Percentiles rank a stretch among this genome's conserved stretches.
phyloP scores from a whole-genome alignment of 2,888 invertebrate species.

The Cepaea hortensis region DNA sequence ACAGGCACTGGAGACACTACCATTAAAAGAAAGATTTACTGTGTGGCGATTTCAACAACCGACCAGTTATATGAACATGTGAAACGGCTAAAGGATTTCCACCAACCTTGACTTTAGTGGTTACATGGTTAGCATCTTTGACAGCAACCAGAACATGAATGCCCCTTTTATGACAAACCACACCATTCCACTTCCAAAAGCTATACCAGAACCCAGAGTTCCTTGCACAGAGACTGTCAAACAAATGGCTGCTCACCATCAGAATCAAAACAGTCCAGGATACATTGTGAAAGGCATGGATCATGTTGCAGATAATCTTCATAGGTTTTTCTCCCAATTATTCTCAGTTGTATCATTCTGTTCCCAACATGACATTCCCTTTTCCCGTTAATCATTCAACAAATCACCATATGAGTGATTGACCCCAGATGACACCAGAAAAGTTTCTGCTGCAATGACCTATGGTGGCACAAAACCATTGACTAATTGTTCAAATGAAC shows the following conservation, averaged over 20 bases:
- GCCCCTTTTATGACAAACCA: conserved; percentile 20
- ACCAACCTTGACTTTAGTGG: conserved; percentile 40
- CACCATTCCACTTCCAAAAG: conserved; percentile 47
- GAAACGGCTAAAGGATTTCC: conserved; percentile 53
- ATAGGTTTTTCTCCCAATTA: conserved; percentile 51
- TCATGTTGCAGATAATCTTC: conserved; percentile 50
- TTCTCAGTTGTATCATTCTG: conserved; percentile 36
- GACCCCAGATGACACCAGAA: conserved; percentile 53
- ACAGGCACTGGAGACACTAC: too few species aligned
- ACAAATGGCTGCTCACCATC: conserved; percentile 97
- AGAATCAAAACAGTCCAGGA: conserved; percentile 79
- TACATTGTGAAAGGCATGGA: conserved; percentile 67
- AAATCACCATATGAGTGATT: conserved; percentile 46
- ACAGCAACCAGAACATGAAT: conserved; percentile 46
- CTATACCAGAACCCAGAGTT: conserved; percentile 77
- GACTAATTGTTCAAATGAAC: conserved; percentile 69
- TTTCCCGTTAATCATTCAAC: conserved; percentile 46
- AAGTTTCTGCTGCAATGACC: conserved; percentile 51
- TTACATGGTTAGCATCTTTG: conserved; percentile 50
- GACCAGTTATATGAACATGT: too few species aligned
- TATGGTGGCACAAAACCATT: conserved; percentile 72
- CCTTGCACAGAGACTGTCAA: conserved; percentile 96
- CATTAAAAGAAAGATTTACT: too few species aligned
- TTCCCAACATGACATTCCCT: conserved; percentile 45
- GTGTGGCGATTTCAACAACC: too few species aligned